These are phyloP conservation scores for Scaeva pyrastri DNA, from an alignment of 2,888 invertebrate species.

Conservation along the genomic window DNA sequence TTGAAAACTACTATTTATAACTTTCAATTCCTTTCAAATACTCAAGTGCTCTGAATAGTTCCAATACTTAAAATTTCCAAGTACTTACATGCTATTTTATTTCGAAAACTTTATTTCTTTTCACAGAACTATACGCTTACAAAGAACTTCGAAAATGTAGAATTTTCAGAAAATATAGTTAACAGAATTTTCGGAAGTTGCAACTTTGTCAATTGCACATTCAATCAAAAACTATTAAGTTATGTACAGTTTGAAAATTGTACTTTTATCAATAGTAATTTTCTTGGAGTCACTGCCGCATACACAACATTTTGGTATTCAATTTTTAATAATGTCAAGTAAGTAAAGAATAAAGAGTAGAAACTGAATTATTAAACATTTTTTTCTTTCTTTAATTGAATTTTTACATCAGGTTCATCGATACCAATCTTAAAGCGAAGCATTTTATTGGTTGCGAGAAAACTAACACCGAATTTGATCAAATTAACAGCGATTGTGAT, in stretches of 20 bases:
- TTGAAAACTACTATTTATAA: no score
- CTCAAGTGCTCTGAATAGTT: no score
- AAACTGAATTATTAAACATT: no score
- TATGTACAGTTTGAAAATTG: slow-evolving; percentile 90
- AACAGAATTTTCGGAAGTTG: slow-evolving; percentile 87
- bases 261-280: slow-evolving; percentile 88
- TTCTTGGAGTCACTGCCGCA: slow-evolving; percentile 89
- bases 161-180: slow-evolving; percentile 87
- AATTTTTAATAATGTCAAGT: slow-evolving; percentile 87
- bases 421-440: slow-evolving; percentile 85
- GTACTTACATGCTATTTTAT: no score
- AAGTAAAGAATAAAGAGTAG: no score
- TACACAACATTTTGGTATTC: slow-evolving; percentile 88
- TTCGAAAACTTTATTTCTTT: slow-evolving; percentile 36
- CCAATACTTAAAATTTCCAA: no score
- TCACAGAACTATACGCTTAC: slow-evolving; percentile 83
- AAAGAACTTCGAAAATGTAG: slow-evolving; percentile 81
- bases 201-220: slow-evolving; percentile 87
- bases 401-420: slow-evolving; percentile 84
- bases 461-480: slow-evolving; percentile 85
- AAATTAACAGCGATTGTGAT: slow-evolving; percentile 82
- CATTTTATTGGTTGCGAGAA: slow-evolving; percentile 85
- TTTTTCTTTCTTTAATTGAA: no score
- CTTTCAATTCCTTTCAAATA: no score
- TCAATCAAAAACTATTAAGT: slow-evolving; percentile 88